Evolutionary conservation across 1,140 invertebrate species (phyloP).

Genomic region (Papilio glaucus): DNA sequence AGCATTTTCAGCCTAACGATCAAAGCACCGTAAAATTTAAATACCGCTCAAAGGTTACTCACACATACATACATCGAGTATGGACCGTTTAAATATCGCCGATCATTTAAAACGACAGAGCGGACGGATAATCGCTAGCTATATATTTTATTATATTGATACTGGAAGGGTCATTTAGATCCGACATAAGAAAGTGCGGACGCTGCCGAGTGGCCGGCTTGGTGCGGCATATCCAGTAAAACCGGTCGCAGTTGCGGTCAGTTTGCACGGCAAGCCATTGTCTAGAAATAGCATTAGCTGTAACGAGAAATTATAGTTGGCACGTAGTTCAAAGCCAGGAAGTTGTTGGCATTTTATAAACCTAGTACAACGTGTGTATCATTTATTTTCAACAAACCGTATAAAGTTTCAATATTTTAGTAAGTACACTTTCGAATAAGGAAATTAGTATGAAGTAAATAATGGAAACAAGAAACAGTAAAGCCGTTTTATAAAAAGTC

Average conservation of each 20-base stretch:
- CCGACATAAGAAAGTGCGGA: conserved; percentile 36
- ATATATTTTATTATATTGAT: conserved; percentile 32
- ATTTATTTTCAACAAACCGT: conserved; percentile 23
- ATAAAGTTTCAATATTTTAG: neutral
- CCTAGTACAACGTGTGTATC: conserved; percentile 12
- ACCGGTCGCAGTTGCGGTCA: conserved; percentile 59
- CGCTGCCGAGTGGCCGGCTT: conserved; percentile 17
- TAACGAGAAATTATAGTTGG: conserved; percentile 47
- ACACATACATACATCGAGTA: neutral
- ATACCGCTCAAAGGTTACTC: conserved; percentile 29
- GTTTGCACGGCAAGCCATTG: conserved; percentile 60
- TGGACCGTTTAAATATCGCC: conserved; percentile 24
- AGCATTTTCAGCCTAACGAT: conserved; percentile 31
- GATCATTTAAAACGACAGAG: conserved; percentile 24
- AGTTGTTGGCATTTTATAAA: conserved; percentile 36
- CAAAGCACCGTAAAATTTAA: conserved; percentile 33
- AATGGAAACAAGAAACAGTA: too few relatives aligned
- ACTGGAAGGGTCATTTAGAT: conserved; percentile 33
- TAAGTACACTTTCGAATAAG: too few relatives aligned
- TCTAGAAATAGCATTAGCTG: conserved; percentile 57
- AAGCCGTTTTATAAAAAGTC: too few relatives aligned
- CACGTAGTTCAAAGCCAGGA: conserved; percentile 41
- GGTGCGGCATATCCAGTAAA: conserved; percentile 45
- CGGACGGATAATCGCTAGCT: conserved; percentile 9
- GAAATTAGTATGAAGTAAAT: too few relatives aligned